Conservation (phyloP, 2,888 invertebrate genomes). For the Hyposoter didymator region DNA sequence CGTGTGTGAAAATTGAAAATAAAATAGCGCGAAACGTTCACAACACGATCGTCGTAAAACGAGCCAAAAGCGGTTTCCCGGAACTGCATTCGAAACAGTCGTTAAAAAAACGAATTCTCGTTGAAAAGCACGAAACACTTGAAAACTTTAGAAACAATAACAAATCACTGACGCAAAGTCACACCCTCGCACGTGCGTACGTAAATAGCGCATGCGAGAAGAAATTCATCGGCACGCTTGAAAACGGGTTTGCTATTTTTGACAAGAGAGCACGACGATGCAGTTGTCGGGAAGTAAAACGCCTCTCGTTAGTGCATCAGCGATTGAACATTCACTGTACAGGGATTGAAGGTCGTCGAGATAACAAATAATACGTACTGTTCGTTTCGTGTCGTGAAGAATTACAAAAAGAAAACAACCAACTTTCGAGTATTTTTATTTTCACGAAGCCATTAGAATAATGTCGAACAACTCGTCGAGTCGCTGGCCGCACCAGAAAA, state of each 20-base stretch:
- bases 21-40: not conserved
- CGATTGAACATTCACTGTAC: conserved; percentile 17
- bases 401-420: not conserved
- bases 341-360: not conserved
- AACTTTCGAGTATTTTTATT: not conserved
- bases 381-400: not conserved
- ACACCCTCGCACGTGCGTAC: conserved; percentile 18
- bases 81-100: not conserved
- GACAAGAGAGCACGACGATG: conserved; percentile 54
- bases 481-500: not conserved
- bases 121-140: not conserved
- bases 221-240: conserved; percentile 39
- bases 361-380: conserved; percentile 26
- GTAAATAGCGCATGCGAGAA: conserved; percentile 26
- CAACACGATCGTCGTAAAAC: not conserved
- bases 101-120: not conserved
- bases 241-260: conserved; percentile 65
- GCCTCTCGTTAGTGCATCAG: conserved; percentile 17
- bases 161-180: conserved; percentile 5
- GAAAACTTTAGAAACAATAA: not conserved
- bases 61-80: not conserved
- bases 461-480: not conserved
- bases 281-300: conserved; percentile 10
- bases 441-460: not conserved
- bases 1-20: not conserved